Evolutionary conservation across 2,113 vertebrate species (phyloP), one percentile per base, ranked within the genome.

Genomic region (Scortum barcoo): DNA sequence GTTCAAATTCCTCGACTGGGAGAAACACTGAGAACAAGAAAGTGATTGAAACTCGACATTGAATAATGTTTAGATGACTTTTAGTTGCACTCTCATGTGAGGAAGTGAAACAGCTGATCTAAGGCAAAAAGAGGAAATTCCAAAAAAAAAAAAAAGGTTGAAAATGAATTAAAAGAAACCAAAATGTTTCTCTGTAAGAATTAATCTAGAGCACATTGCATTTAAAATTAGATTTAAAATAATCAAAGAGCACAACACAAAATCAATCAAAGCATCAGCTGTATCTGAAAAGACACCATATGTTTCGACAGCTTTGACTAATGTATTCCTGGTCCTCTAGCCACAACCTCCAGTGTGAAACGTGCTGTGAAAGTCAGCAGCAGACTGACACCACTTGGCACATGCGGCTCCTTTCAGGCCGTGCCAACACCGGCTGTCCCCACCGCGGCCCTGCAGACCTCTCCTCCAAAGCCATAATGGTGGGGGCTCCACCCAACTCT

Each of bases 361-460:
- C 87, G 1, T 86, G 89, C 88, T 89, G 90, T 56, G 90, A 89
- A 72, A 78, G 70, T 82, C 63, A 44, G 65, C 44, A 82, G 86
- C 90, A 91, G 91, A 85, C 85, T 92, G 92, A 92, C 92, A 93
- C 92, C 89, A 73, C 80, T 94, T 93, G 93, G 90, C 91, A 90
- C 87, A 22, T 66, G 44, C 87, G 67, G 71, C 79, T 89, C 83
- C 89, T 93, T 92, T 92, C 82, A 92, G 86, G 88, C 80, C 65
- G 10, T 84, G 90, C 91, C 91, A 93, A 81, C 81, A 60, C 80
- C 66, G 86, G 86, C 86, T 90, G 87, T 73, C 76, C 80, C 81
- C 54, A 6, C 24, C 61, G 19, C 3, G 30, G 78, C 63, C 63
- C 68, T 20, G 53, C 78, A 85, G 48, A 81, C 65, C 81, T 42